A percentile compares a stretch with the other conserved stretches of the same genome.
Evolutionary conservation across 1,140 invertebrate species (phyloP).

Genomic region (Atopsyche davidsoni): DNA sequence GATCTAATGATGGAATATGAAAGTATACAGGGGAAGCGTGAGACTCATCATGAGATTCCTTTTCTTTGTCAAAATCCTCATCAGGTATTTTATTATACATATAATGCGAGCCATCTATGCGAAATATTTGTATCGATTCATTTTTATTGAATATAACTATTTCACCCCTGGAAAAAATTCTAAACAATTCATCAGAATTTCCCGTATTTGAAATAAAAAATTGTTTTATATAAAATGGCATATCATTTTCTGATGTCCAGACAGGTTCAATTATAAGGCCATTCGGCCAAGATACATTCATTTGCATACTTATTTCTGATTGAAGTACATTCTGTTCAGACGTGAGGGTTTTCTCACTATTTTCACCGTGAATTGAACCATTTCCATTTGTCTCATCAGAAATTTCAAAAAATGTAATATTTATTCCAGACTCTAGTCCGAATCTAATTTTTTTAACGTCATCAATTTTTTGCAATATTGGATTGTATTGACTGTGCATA

Average conservation of each 20-base stretch:
- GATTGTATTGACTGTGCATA: conserved; percentile 29
- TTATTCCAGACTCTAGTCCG: conserved; percentile 36
- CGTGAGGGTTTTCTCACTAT: conserved; percentile 20
- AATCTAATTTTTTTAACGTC: conserved; percentile 37
- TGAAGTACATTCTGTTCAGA: conserved; percentile 15
- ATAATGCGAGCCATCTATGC: conserved; percentile 36
- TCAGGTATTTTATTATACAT: conserved; percentile 37
- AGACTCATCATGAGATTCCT: too few relatives aligned
- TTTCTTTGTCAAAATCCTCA: conserved; percentile 26
- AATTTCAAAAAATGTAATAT: conserved; percentile 30
- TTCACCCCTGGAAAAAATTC: conserved; percentile 41
- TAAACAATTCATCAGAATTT: conserved; percentile 37
- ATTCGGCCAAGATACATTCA: conserved; percentile 49
- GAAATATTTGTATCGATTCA: conserved; percentile 36
- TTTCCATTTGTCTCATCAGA: background rate
- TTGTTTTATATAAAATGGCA: conserved; percentile 47
- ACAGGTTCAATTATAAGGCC: conserved; percentile 47
- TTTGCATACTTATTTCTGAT: conserved; percentile 37
- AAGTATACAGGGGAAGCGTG: too few relatives aligned
- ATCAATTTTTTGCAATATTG: conserved; percentile 24
- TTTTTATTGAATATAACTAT: conserved; percentile 39
- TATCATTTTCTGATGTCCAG: conserved; percentile 35
- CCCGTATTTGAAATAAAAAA: conserved; percentile 33
- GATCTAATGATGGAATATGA: too few relatives aligned
- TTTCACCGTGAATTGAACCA: background rate